Percentiles rank a stretch among this genome's conserved stretches.
Conservation (phyloP, 2,888 invertebrate genomes). For the Cephus pygmeus region DNA sequence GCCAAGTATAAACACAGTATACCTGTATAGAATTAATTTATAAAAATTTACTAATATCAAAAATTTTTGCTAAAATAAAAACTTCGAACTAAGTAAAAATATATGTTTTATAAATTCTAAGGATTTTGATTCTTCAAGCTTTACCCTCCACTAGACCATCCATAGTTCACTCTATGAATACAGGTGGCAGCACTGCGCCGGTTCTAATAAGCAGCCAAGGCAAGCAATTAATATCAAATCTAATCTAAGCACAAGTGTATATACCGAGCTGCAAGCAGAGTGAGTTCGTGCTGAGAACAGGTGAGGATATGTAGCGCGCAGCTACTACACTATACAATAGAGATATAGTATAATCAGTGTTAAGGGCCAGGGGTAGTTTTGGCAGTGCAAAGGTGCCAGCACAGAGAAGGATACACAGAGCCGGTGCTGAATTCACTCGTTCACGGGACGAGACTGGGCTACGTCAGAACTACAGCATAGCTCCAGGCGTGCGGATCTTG, state of each 20-base stretch:
- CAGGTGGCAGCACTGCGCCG: not conserved
- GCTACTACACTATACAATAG: not conserved
- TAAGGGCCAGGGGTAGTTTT: slow-evolving; percentile 12
- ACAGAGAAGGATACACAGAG: slow-evolving; percentile 14
- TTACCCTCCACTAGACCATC: not conserved
- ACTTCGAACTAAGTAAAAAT: not conserved
- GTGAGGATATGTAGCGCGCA: not conserved
- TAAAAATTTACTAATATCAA: too few relatives aligned
- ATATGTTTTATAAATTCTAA: not conserved
- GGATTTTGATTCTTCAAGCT: not conserved
- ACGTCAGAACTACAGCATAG: slow-evolving; percentile 16
- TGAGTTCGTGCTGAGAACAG: not conserved
- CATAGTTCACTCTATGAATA: not conserved
- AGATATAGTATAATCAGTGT: slow-evolving; percentile 1
- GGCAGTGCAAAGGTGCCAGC: slow-evolving; percentile 9
- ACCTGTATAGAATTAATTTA: too few relatives aligned
- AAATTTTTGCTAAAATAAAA: not conserved
- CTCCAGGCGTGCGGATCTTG: slow-evolving; percentile 29
- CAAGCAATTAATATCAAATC: slow-evolving; percentile 48
- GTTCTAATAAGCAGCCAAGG: slow-evolving; percentile 10
- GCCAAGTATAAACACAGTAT: too few relatives aligned
- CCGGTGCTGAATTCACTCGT: slow-evolving; percentile 18
- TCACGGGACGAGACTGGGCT: slow-evolving; percentile 16
- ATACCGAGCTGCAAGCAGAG: slow-evolving; percentile 9
- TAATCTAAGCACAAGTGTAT: slow-evolving; percentile 38